phyloP scores from a whole-genome alignment of 2,113 vertebrate genomes.

The Rhinolophus sinicus region DNA sequence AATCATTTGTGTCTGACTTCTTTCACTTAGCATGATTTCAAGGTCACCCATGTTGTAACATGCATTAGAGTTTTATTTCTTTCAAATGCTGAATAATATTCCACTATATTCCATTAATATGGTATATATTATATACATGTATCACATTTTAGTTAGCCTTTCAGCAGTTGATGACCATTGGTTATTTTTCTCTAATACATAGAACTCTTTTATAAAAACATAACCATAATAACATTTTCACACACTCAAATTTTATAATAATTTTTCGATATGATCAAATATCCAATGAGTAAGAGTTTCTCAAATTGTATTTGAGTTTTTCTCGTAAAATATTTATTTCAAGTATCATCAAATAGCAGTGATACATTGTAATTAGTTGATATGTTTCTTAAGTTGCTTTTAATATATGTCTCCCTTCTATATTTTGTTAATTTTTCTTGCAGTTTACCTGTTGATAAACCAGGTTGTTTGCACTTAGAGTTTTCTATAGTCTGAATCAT shows the following conservation, averaged over 20 bases:
- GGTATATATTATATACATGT: not conserved
- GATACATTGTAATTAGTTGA: not conserved
- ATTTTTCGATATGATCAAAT: not conserved
- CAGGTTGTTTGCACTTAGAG: not conserved
- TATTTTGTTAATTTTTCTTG: not conserved
- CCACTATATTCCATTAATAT: not conserved
- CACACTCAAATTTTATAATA: not conserved
- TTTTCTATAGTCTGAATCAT: not conserved
- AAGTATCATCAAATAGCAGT: not conserved
- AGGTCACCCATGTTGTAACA: not conserved
- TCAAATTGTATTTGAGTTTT: not conserved
- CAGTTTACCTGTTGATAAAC: not conserved
- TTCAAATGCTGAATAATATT: not conserved
- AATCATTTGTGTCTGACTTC: not conserved
- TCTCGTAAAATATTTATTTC: not conserved
- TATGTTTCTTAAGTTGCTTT: not conserved
- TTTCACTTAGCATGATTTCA: not conserved
- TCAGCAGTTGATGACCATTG: not conserved
- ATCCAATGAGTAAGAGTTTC: not conserved
- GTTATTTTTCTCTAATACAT: not conserved
- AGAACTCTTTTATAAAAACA: not conserved
- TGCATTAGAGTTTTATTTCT: not conserved
- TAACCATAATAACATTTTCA: not conserved
- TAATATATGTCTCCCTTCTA: not conserved
- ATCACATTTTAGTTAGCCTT: not conserved